These are phyloP conservation scores for Psilopsiagon aurifrons DNA, from an alignment of 2,113 vertebrate genomes.

Conservation along the genomic window DNA sequence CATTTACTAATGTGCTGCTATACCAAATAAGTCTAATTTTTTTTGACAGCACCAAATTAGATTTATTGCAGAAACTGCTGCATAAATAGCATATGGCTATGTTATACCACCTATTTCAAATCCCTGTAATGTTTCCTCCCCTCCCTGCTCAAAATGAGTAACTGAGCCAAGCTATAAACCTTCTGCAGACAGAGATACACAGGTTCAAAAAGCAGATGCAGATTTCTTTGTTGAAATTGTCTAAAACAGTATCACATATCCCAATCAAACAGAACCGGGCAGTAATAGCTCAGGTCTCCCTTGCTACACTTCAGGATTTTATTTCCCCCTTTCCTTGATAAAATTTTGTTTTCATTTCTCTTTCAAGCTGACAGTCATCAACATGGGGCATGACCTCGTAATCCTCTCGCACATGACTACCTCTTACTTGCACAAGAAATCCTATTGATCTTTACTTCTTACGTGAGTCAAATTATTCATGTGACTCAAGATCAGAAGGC, in stretches of 20 bases:
- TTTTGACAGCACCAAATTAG: slow-evolving; percentile 81
- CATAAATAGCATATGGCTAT: slow-evolving; percentile 83
- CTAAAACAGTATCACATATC: background rate
- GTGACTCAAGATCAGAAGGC: slow-evolving; percentile 21
- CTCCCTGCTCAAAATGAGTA: slow-evolving; percentile 70
- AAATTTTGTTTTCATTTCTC: slow-evolving; percentile 21
- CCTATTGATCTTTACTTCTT: slow-evolving; percentile 20
- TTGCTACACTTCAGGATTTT: background rate
- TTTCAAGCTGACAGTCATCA: background rate
- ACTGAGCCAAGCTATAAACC: slow-evolving; percentile 77
- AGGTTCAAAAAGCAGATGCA: slow-evolving; percentile 74
- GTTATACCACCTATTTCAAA: slow-evolving; percentile 83
- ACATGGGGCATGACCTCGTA: background rate
- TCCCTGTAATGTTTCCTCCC: slow-evolving; percentile 70
- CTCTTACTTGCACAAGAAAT: slow-evolving; percentile 2
- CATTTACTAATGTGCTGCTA: slow-evolving; percentile 81
- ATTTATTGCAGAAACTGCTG: slow-evolving; percentile 83
- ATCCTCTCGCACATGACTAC: slow-evolving; percentile 21
- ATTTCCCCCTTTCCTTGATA: background rate
- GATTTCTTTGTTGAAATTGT: slow-evolving; percentile 44
- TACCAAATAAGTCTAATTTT: slow-evolving; percentile 83
- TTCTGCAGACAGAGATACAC: slow-evolving; percentile 48
- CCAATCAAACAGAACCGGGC: background rate
- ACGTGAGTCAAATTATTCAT: background rate
- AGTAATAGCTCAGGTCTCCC: background rate